Conservation (phyloP, 1,140 invertebrate species). For the Zaprionus camerounensis region DNA sequence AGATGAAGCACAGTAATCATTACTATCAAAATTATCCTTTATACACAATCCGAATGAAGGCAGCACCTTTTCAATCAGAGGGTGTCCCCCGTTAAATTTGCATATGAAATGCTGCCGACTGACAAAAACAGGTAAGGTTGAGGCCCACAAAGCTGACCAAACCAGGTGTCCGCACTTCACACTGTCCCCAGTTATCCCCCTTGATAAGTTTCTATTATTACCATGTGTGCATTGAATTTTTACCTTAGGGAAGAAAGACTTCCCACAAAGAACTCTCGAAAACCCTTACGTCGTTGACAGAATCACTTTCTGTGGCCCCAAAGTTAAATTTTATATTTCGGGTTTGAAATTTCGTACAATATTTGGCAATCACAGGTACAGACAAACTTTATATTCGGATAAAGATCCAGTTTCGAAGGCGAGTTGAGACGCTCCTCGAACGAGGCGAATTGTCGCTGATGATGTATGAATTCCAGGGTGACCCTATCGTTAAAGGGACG, state of each 20-base stretch:
- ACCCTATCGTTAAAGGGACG: conserved; percentile 65
- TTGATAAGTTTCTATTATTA: conserved; percentile 2
- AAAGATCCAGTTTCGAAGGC: conserved; percentile 43
- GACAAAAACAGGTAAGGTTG: conserved; percentile 45
- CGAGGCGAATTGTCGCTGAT: conserved; percentile 50
- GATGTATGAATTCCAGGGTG: conserved; percentile 52
- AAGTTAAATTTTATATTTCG: conserved; percentile 1
- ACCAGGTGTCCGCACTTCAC: conserved; percentile 47
- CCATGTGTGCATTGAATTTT: neutral
- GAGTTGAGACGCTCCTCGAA: conserved; percentile 53
- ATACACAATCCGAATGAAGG: conserved; percentile 25
- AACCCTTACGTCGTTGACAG: conserved; percentile 14
- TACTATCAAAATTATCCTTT: conserved; percentile 44
- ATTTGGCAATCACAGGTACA: conserved; percentile 59
- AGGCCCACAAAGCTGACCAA: conserved; percentile 41
- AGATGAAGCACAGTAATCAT: conserved; percentile 20
- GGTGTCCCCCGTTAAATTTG: conserved; percentile 35
- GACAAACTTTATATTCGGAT: conserved; percentile 32
- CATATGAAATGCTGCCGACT: conserved; percentile 48
- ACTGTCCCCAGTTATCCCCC: neutral
- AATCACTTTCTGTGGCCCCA: neutral
- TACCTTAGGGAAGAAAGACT: conserved; percentile 3
- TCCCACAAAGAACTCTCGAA: conserved; percentile 12
- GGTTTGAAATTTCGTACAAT: neutral
- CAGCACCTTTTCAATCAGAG: neutral